Percentiles rank a stretch among this genome's conserved stretches.
Evolutionary conservation across 2,797 vertebrate species (phyloP).

Genomic region (Malacoraja senta): DNA sequence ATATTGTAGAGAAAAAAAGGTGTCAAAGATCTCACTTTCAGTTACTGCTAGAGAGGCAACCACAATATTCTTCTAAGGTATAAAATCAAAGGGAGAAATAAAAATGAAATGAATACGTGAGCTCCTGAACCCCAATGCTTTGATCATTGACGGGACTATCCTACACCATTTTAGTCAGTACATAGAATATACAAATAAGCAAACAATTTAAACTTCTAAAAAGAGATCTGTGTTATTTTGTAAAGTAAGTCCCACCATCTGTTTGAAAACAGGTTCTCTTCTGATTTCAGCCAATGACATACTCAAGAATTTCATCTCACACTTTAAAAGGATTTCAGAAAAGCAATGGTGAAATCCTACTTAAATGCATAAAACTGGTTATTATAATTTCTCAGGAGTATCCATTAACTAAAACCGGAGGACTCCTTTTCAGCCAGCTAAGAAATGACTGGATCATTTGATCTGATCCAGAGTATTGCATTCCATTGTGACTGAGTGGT

Average conservation of each 20-base stretch:
- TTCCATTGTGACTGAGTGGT: neutral
- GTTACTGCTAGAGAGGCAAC: neutral
- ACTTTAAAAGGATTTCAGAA: neutral
- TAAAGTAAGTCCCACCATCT: neutral
- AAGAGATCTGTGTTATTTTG: neutral
- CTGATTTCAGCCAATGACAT: neutral
- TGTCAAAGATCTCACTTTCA: neutral
- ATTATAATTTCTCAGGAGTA: constrained; percentile 22
- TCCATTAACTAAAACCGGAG: constrained; percentile 1
- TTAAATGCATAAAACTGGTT: neutral
- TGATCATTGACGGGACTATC: neutral
- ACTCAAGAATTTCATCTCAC: neutral
- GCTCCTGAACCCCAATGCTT: neutral
- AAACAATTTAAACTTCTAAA: neutral
- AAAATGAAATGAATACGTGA: neutral
- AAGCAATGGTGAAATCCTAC: neutral
- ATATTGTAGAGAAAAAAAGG: neutral
- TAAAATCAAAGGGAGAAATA: constrained; percentile 22
- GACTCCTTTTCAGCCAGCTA: neutral
- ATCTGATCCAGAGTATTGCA: neutral
- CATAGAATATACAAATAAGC: neutral
- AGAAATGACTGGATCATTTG: constrained; percentile 14
- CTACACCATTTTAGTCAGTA: neutral
- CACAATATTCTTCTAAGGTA: neutral
- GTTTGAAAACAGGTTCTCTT: neutral